Evolutionary conservation across 2,113 vertebrate genomes (phyloP).

Genomic region (Stegostoma tigrinum): DNA sequence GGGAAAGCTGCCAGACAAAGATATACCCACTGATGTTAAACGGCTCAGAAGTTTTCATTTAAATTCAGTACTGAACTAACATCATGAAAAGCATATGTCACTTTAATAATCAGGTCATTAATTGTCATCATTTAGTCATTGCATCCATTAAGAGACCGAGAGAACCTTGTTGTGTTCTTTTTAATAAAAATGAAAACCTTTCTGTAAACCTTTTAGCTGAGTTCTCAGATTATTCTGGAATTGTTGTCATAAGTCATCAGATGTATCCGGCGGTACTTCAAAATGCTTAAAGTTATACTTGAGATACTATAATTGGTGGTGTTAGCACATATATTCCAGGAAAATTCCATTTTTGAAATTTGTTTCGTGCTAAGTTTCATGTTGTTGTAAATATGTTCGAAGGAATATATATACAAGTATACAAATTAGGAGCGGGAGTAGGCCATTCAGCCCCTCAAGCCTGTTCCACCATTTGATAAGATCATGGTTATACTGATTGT

Average conservation of each 20-base stretch:
- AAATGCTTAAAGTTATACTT: background rate
- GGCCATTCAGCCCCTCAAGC: too few relatives aligned
- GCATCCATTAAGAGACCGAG: background rate
- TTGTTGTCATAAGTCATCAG: background rate
- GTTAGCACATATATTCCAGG: background rate
- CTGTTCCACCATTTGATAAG: too few relatives aligned
- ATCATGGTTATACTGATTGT: too few relatives aligned
- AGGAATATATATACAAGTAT: background rate
- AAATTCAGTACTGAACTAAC: conserved; percentile 25
- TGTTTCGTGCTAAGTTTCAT: background rate
- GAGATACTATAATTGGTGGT: background rate
- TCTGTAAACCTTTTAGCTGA: background rate
- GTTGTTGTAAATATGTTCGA: background rate
- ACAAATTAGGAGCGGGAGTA: too few relatives aligned
- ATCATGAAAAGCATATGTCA: background rate
- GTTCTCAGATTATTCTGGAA: background rate
- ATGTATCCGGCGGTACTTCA: background rate
- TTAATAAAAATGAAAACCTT: background rate
- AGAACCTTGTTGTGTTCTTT: background rate
- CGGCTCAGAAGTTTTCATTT: conserved; percentile 9
- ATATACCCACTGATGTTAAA: background rate
- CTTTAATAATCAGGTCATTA: background rate
- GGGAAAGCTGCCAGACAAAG: conserved; percentile 39
- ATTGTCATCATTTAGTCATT: background rate
- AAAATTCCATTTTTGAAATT: background rate